Conservation (phyloP, 1,140 invertebrate genomes). For the Penaeus vannamei region DNA sequence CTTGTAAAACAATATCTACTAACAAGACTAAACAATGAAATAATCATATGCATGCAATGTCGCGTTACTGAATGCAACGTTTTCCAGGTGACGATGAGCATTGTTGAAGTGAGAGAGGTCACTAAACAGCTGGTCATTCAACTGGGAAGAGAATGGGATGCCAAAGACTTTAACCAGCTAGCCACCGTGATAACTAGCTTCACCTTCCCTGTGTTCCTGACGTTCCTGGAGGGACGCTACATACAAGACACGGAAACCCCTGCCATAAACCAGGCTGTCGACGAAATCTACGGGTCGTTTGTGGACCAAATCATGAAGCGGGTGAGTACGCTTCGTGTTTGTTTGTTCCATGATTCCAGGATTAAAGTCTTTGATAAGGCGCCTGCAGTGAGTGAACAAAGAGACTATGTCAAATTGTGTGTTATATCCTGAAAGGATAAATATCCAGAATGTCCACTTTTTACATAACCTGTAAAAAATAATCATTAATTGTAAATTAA, state of each 20-base stretch:
- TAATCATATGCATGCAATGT: too few relatives aligned
- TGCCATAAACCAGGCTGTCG: conserved; percentile 80
- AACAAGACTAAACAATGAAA: too few relatives aligned
- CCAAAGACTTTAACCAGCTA: conserved; percentile 78
- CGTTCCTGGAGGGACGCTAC: conserved; percentile 82
- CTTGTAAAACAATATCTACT: too few relatives aligned
- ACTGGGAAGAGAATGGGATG: conserved; percentile 76
- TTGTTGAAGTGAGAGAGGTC: conserved; percentile 63
- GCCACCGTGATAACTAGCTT: conserved; percentile 78
- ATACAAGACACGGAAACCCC: conserved; percentile 75
- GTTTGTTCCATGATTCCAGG: background rate
- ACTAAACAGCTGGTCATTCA: conserved; percentile 71
- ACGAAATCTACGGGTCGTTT: conserved; percentile 83
- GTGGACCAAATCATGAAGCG: conserved; percentile 80
- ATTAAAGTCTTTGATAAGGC: background rate
- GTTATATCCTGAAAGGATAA: too few relatives aligned
- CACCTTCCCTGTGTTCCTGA: conserved; percentile 79
- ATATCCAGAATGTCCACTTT: too few relatives aligned
- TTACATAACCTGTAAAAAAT: too few relatives aligned
- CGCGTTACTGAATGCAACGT: background rate
- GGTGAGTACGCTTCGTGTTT: conserved; percentile 13
- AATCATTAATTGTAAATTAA: too few relatives aligned
- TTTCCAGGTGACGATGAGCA: conserved; percentile 58
- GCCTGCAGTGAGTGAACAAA: too few relatives aligned
- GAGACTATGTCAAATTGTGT: too few relatives aligned